These are phyloP conservation scores for Toxotes chatareus DNA, from an alignment of 2,113 vertebrate genomes.

Conservation along the genomic window DNA sequence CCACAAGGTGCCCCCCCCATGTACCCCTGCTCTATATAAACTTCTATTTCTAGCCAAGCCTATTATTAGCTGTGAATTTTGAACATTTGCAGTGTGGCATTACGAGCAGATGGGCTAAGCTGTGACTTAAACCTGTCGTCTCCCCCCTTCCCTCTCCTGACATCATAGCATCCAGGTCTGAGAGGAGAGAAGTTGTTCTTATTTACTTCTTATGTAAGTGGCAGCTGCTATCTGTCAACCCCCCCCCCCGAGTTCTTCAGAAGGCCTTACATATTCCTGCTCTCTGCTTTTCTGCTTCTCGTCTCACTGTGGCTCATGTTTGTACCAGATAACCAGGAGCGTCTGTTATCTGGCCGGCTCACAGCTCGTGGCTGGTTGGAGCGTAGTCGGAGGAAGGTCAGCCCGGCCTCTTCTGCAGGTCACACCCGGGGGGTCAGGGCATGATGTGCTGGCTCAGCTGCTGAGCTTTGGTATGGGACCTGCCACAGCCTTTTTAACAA, in stretches of 20 bases:
- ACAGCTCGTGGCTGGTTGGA: not conserved
- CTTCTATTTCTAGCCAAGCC: slow-evolving; percentile 60
- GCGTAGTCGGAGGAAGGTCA: slow-evolving; percentile 28
- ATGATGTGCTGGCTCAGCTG: slow-evolving; percentile 42
- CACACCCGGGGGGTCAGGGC: slow-evolving; percentile 47
- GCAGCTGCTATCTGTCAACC: slow-evolving; percentile 6
- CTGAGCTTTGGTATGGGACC: not conserved
- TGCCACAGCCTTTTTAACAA: slow-evolving; percentile 6
- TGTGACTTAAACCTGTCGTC: not conserved
- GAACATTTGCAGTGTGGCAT: slow-evolving; percentile 28
- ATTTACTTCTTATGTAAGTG: slow-evolving; percentile 12
- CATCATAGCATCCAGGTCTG: not conserved
- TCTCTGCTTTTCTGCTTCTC: not conserved
- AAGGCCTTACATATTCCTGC: not conserved
- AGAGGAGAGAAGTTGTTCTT: slow-evolving; percentile 11
- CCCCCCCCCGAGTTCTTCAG: not conserved
- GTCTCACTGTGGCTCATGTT: slow-evolving; percentile 10
- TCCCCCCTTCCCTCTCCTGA: not conserved
- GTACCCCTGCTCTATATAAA: not conserved
- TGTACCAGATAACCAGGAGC: slow-evolving; percentile 54
- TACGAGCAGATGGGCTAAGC: not conserved
- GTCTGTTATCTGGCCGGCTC: slow-evolving; percentile 46
- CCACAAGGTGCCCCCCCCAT: not conserved
- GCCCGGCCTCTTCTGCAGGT: slow-evolving; percentile 39
- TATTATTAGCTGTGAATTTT: slow-evolving; percentile 54